Base-by-base conservation (phyloP, 2,113 vertebrate genomes). In the Ochotona princeps region DNA sequence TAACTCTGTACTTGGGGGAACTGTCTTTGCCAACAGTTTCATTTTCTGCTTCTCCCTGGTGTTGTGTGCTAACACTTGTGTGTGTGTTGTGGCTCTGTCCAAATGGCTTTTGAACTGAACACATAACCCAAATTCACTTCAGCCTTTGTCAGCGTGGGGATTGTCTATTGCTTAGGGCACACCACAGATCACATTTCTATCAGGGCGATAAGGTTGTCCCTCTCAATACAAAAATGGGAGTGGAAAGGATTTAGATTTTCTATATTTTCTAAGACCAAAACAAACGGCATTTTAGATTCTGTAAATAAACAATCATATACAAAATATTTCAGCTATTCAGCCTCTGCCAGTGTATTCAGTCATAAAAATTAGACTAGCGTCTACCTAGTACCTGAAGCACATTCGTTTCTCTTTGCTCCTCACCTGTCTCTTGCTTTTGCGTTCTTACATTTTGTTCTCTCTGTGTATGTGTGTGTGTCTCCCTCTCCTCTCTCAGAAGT, bases 61-160 rank as follows among this genome's bases (percentile, higher is more conserved):
- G 87, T 84, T 84, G 65, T 90, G 17, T 74, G 35, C 57, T 85
- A 66, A 65, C 49, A 65, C n/a, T 65, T 92, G 82, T 49, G 21
- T 85, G 78, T 72, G 78, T 17, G 28, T 85, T 12, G 74, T 66
- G 91, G 38, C 35, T 72, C 18, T 23, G 38, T 66, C 79, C 51
- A 92, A 96, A 90, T 85, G 65, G 81, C 69, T 91, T 95, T 96
- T 85, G 83, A 72, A 28, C 67, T 69, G 72, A 91, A 63, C 92
- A 69, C 67, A 51, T 54, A 30, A 82, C 54, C 78, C 84, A 79
- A 79, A 90, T 93, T 92, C 69, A 85, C 78, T 95, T 82, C 88
- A 69, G 73, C 23, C 83, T 61, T 85, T 75, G 54, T 30, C 67
- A 67, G 35, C 66, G 26, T 26, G 74, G 30, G 28, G 72, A 92